phyloP scores from a whole-genome alignment of 2,797 vertebrate species.

The Threskiornis aethiopicus region DNA sequence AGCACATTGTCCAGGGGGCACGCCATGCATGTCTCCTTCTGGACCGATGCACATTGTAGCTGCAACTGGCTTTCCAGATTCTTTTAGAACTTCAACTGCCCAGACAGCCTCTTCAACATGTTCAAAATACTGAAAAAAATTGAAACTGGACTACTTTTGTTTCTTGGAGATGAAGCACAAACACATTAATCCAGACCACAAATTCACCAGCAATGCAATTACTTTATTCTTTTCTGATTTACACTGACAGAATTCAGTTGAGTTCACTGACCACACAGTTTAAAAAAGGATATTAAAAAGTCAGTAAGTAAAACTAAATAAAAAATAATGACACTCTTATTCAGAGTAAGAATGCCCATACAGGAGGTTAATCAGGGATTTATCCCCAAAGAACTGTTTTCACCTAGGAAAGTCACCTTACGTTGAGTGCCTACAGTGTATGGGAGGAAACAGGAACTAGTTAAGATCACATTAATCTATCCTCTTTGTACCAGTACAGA shows the following conservation, averaged over 20 bases:
- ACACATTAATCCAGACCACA: background rate
- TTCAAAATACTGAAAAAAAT: constrained; percentile 90
- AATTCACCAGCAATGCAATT: background rate
- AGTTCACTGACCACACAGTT: background rate
- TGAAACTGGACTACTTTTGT: background rate
- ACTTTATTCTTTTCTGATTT: background rate
- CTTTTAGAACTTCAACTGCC: constrained; percentile 91
- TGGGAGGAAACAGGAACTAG: background rate
- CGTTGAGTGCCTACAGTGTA: background rate
- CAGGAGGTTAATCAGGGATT: background rate
- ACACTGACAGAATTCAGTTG: background rate
- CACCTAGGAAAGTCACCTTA: background rate
- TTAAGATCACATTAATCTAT: background rate
- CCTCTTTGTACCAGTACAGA: background rate
- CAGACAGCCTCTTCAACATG: constrained; percentile 96
- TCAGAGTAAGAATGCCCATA: background rate
- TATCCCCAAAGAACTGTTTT: background rate
- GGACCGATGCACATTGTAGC: constrained; percentile 91
- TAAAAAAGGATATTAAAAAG: background rate
- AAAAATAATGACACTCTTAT: background rate
- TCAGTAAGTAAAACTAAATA: background rate
- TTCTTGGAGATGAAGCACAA: background rate
- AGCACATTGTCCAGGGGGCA: constrained; percentile 89
- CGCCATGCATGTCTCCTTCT: constrained; percentile 88
- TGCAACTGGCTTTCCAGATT: constrained; percentile 87